phyloP scores from a whole-genome alignment of 2,888 invertebrate genomes.

The Agrotis segetum region DNA sequence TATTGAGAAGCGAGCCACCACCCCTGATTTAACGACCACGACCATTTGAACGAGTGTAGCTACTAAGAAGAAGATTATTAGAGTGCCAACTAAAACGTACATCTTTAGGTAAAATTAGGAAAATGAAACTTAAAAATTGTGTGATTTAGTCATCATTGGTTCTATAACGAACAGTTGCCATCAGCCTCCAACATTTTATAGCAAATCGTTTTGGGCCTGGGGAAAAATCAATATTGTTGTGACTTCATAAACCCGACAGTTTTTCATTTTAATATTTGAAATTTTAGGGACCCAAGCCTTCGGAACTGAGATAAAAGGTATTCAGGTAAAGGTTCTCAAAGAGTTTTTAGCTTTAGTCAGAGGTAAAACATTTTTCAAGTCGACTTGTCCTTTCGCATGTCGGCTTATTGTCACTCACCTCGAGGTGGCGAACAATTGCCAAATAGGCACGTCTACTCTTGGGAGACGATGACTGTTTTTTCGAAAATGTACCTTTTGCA shows the following conservation, averaged over 20 bases:
- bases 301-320: slow-evolving; percentile 17
- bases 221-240: neutral
- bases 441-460: neutral
- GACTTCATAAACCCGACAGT: neutral
- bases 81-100: too few relatives aligned
- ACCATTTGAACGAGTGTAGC: too few relatives aligned
- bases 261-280: slow-evolving; percentile 1
- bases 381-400: slow-evolving; percentile 15
- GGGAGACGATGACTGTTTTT: neutral
- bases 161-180: neutral
- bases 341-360: neutral
- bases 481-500: neutral
- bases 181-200: neutral
- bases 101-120: too few relatives aligned
- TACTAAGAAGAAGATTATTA: too few relatives aligned
- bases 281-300: neutral
- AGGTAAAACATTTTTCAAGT: slow-evolving; percentile 9
- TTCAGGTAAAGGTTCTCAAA: slow-evolving; percentile 6
- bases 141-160: neutral
- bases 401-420: slow-evolving; percentile 44
- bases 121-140: neutral
- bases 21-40: too few relatives aligned
- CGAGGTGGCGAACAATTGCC: neutral
- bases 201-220: neutral
- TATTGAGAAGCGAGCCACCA: too few relatives aligned